A percentile compares a stretch with the other conserved stretches of the same genome.
These are phyloP conservation scores for Ormyrus labotus DNA, from an alignment of 2,888 invertebrate genomes.

Conservation along the genomic window DNA sequence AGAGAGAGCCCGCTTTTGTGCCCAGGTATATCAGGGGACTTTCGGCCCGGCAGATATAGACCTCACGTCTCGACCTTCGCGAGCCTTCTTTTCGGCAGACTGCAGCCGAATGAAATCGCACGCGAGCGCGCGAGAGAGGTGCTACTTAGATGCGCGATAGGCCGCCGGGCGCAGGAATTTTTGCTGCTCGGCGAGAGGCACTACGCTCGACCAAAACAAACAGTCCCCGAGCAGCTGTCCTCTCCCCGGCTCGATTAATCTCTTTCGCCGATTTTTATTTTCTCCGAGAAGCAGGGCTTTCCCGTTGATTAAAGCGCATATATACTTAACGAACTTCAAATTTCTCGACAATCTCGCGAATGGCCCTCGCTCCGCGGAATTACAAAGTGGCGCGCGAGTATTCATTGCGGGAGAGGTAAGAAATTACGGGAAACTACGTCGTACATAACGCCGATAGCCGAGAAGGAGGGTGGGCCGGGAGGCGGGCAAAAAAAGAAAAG, in stretches of 20 bases:
- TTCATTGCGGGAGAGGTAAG: slow-evolving; percentile 36
- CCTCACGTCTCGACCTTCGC: slow-evolving; percentile 67
- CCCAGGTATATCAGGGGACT: slow-evolving; percentile 3
- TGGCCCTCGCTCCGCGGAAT: not conserved
- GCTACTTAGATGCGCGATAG: slow-evolving; percentile 41
- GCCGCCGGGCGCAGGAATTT: too few species aligned
- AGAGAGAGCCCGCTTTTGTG: not conserved
- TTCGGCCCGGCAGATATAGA: slow-evolving; percentile 65
- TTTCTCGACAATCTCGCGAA: too few species aligned
- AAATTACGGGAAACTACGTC: slow-evolving; percentile 25
- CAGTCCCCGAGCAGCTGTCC: too few species aligned
- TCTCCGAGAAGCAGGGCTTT: too few species aligned
- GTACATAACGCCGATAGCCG: slow-evolving; percentile 25
- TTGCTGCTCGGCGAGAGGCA: too few species aligned
- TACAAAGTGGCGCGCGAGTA: not conserved
- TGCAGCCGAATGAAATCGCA: slow-evolving; percentile 18
- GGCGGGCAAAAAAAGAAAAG: not conserved
- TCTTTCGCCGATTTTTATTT: not conserved
- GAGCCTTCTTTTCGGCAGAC: slow-evolving; percentile 26
- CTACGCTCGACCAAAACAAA: too few species aligned
- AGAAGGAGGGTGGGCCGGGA: not conserved
- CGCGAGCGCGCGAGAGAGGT: slow-evolving; percentile 17
- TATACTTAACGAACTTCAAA: too few species aligned
- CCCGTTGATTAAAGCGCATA: too few species aligned
- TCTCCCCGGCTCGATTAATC: not conserved